Percentiles rank a stretch among this genome's conserved stretches.
Conservation (phyloP, 2,888 invertebrate genomes). For the Syrphus vitripennis region DNA sequence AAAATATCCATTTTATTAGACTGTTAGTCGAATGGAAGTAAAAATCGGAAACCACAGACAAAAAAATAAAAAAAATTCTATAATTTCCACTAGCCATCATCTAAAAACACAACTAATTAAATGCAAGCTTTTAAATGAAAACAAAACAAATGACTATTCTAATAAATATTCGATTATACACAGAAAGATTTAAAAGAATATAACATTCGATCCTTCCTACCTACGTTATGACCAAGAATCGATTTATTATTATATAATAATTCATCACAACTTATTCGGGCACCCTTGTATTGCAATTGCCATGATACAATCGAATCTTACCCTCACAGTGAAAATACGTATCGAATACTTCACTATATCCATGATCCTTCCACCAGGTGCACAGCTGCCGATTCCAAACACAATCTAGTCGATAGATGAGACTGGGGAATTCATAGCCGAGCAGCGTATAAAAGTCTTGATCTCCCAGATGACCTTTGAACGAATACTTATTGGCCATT, state of each 20-base stretch:
- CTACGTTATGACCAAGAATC: slow-evolving; percentile 10
- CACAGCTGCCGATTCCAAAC: slow-evolving; percentile 92
- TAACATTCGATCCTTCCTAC: not conserved
- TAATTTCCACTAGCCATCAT: not conserved
- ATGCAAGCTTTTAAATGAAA: slow-evolving; percentile 2
- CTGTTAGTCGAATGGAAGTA: too few species aligned
- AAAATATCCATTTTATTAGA: too few species aligned
- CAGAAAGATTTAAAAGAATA: not conserved
- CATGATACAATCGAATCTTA: slow-evolving; percentile 86
- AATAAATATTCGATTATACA: slow-evolving; percentile 10
- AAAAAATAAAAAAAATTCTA: not conserved
- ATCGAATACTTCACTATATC: slow-evolving; percentile 87
- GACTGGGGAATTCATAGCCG: slow-evolving; percentile 86
- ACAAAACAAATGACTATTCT: not conserved
- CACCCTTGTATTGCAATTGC: slow-evolving; percentile 88
- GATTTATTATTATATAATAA: not conserved
- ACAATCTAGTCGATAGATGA: slow-evolving; percentile 89
- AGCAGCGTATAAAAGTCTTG: slow-evolving; percentile 91
- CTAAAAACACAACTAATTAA: not conserved
- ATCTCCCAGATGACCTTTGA: slow-evolving; percentile 90
- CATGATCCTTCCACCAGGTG: slow-evolving; percentile 90
- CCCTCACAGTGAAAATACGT: slow-evolving; percentile 87
- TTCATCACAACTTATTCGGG: slow-evolving; percentile 79
- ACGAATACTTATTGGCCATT: slow-evolving; percentile 84
- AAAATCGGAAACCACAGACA: too few species aligned